A percentile compares a stretch with the other conserved stretches of the same genome.
Conservation (phyloP, 92 coral and sea anemone genomes). For the Siderastrea radians region DNA sequence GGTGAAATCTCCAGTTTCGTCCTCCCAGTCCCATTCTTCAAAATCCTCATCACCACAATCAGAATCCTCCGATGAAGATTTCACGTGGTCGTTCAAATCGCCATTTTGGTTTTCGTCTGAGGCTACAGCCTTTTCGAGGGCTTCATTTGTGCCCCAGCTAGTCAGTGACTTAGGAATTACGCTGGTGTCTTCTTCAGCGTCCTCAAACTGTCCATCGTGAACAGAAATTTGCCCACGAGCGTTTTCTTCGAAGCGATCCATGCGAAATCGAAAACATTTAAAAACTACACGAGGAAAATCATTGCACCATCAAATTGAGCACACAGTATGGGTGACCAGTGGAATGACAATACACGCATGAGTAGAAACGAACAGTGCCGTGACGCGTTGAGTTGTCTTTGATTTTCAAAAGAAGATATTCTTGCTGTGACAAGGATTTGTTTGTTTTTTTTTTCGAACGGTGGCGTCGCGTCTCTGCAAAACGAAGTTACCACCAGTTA, state of each 20-base stretch:
- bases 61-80: conserved; percentile 21
- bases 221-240: not conserved
- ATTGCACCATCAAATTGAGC: conserved; percentile 2
- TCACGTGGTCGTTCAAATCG: conserved; percentile 39
- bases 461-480: not conserved
- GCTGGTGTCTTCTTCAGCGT: conserved; percentile 87
- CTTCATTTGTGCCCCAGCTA: conserved; percentile 13
- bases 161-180: conserved; percentile 64
- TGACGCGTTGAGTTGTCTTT: conserved; percentile 1
- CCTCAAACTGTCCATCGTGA: conserved; percentile 93
- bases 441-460: not conserved
- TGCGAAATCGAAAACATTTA: not conserved
- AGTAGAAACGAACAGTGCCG: not conserved
- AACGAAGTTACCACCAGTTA: not conserved
- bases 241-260: conserved; percentile 7
- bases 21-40: conserved; percentile 97
- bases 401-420: not conserved
- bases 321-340: conserved; percentile 7
- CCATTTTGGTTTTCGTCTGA: conserved; percentile 21
- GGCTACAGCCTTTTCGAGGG: not conserved
- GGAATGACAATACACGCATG: not conserved
- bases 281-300: not conserved
- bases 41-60: conserved; percentile 74
- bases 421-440: conserved; percentile 13
- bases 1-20: conserved; percentile 94